Conservation (phyloP, 2,113 vertebrate species). For the Ptilonorhynchus violaceus region DNA sequence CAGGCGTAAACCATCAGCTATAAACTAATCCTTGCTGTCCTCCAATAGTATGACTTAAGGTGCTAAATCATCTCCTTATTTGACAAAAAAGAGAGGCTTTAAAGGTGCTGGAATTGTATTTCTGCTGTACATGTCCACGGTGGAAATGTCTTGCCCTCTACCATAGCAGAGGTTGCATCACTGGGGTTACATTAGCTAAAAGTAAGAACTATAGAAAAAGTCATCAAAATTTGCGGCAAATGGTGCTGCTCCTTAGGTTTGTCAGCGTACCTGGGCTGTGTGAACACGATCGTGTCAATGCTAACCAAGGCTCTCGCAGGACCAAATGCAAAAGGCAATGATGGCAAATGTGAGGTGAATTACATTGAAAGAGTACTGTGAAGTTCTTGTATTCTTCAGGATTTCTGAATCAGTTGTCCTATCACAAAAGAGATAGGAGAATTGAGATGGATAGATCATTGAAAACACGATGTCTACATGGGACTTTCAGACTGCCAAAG, state of each 20-base stretch:
- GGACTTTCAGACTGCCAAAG: not conserved
- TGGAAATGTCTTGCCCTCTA: not conserved
- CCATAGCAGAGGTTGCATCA: not conserved
- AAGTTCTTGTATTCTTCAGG: not conserved
- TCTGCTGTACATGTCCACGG: not conserved
- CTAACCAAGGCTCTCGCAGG: not conserved
- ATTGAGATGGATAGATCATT: not conserved
- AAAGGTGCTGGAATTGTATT: not conserved
- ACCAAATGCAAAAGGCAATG: not conserved
- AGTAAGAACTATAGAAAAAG: not conserved
- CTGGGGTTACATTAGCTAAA: not conserved
- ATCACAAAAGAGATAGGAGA: not conserved
- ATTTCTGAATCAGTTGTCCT: not conserved
- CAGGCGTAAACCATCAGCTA: not conserved
- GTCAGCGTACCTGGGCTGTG: not conserved
- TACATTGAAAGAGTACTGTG: not conserved
- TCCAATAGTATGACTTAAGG: not conserved
- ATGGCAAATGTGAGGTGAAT: not conserved
- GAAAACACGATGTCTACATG: not conserved
- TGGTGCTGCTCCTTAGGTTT: not conserved
- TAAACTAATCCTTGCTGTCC: not conserved
- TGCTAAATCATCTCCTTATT: not conserved
- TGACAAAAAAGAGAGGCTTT: not conserved
- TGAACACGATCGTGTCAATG: not conserved
- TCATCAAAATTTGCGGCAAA: not conserved